Evolutionary conservation across 2,113 vertebrate species (phyloP).

Genomic region (Austrofundulus limnaeus): DNA sequence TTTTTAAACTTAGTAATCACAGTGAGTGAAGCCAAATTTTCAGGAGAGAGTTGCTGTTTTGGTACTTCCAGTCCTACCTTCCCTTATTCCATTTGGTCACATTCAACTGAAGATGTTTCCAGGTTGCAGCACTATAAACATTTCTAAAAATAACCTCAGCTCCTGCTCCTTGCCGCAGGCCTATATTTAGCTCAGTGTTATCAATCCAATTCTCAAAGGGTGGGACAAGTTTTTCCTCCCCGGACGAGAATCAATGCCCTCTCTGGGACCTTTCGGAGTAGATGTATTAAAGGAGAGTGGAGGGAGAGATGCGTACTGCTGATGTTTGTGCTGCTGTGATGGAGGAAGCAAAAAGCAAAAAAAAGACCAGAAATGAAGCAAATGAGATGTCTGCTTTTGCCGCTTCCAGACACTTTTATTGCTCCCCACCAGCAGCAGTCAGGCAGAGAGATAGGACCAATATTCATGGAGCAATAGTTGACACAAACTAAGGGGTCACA

Average conservation of each 20-base stretch:
- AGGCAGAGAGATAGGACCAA: constrained; percentile 30
- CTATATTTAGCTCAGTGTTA: constrained; percentile 78
- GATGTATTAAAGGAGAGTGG: constrained; percentile 21
- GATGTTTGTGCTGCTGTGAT: constrained; percentile 29
- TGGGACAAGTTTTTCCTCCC: constrained; percentile 71
- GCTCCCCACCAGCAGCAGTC: constrained; percentile 42
- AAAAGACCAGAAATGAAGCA: constrained; percentile 16
- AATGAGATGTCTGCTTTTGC: constrained; percentile 29
- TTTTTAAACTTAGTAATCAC: constrained; percentile 48
- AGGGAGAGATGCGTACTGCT: constrained; percentile 22
- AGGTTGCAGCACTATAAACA: constrained; percentile 66
- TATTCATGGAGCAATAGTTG: constrained; percentile 33
- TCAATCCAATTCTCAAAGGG: constrained; percentile 70
- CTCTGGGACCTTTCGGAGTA: constrained; percentile 49
- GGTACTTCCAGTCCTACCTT: constrained; percentile 1
- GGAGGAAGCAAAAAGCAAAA: constrained; percentile 26
- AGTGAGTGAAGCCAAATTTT: constrained; percentile 53
- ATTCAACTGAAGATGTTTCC: constrained; percentile 60
- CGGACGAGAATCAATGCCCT: constrained; percentile 63
- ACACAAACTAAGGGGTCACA: constrained; percentile 51
- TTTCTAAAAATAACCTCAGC: constrained; percentile 74
- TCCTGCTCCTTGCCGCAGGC: constrained; percentile 71
- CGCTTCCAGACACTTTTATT: constrained; percentile 37
- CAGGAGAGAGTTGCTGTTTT: constrained; percentile 26
- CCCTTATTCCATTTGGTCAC: constrained; percentile 36